Evolutionary conservation across 2,113 vertebrate genomes (phyloP).

Genomic region (Prunella fulvescens): DNA sequence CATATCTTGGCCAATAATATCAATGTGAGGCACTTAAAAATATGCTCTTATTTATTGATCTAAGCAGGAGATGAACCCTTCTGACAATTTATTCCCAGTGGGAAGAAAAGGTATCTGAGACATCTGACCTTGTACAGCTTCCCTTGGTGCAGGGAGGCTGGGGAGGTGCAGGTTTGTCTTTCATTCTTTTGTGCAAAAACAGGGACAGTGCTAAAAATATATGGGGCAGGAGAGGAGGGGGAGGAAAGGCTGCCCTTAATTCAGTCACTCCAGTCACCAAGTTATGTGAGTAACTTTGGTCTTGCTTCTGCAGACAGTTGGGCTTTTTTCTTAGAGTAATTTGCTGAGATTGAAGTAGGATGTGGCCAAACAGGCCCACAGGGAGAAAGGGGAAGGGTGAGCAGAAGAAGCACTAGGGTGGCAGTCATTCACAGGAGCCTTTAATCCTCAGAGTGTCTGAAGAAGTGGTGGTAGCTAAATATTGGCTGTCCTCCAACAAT

Average conservation of each 20-base stretch:
- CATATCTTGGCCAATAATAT: not conserved
- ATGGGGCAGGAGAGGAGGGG: not conserved
- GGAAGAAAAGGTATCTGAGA: not conserved
- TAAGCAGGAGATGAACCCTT: not conserved
- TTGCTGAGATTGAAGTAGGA: not conserved
- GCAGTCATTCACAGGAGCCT: not conserved
- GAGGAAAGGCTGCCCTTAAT: not conserved
- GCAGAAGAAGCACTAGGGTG: not conserved
- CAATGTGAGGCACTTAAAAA: not conserved
- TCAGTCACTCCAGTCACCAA: not conserved
- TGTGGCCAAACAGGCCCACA: accelerated
- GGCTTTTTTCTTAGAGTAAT: not conserved
- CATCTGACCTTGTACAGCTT: not conserved
- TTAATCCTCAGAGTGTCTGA: not conserved
- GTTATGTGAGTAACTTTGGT: not conserved
- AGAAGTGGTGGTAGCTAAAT: not conserved
- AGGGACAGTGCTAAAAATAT: not conserved
- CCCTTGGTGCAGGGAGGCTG: not conserved
- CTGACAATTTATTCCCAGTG: not conserved
- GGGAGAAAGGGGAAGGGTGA: not conserved
- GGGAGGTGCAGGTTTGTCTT: not conserved
- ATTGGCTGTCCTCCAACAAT: not conserved
- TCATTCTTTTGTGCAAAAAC: not conserved
- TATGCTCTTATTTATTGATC: not conserved
- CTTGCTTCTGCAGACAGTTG: not conserved